phyloP scores from a whole-genome alignment of 2,113 vertebrate species.

The Gavialis gangeticus region DNA sequence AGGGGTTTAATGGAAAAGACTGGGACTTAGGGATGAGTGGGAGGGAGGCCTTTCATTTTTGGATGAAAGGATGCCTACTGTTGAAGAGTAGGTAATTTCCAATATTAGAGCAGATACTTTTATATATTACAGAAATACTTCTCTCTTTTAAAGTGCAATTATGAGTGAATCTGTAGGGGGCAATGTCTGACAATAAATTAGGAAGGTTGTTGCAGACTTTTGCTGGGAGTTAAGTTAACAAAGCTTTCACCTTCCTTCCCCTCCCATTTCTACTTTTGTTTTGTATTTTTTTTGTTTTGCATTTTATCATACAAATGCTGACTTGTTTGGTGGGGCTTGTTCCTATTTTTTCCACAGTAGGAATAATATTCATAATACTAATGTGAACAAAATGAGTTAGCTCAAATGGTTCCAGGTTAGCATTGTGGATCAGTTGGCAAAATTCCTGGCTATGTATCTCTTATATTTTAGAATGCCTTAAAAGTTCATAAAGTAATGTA shows the following conservation, averaged over 20 bases:
- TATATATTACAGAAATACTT: neutral
- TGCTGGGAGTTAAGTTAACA: neutral
- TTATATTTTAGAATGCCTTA: neutral
- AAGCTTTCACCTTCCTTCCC: neutral
- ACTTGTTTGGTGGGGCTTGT: neutral
- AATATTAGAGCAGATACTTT: neutral
- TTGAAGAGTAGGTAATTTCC: neutral
- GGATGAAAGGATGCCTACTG: neutral
- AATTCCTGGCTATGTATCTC: neutral
- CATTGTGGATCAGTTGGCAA: neutral
- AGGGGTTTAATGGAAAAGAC: neutral
- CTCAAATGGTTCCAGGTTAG: neutral
- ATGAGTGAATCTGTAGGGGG: constrained; percentile 75
- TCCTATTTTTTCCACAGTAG: neutral
- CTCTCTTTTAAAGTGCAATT: constrained; percentile 22
- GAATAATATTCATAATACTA: neutral
- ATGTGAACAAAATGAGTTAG: neutral
- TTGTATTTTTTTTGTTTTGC: neutral
- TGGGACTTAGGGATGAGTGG: neutral
- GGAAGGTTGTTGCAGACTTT: neutral
- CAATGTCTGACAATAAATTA: constrained; percentile 74
- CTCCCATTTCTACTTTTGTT: neutral
- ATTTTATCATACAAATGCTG: neutral
- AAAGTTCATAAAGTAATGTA: neutral
- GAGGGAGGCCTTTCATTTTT: neutral